Evolutionary conservation across 2,797 vertebrate species (phyloP), one percentile per base, ranked within the genome.

Genomic region (Caiman crocodilus): DNA sequence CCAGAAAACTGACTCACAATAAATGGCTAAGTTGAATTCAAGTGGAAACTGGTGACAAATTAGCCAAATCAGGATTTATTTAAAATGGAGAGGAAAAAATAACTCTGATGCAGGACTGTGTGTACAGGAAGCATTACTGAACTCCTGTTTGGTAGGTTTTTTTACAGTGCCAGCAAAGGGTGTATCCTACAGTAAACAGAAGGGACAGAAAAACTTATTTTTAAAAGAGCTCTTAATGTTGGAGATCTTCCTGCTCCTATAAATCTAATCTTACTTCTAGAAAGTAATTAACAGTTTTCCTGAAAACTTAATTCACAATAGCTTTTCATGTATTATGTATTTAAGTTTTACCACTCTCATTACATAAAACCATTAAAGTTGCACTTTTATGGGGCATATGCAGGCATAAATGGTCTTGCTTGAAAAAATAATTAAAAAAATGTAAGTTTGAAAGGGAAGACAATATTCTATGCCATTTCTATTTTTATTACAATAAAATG

Each of bases 11-110:
- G 84, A 23, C 56, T 85, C n/a, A 75, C 88, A 87, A 42, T 73
- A 73, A 50, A 90, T 75, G 57, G 57, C 35, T 63, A 79, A 16
- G n/a, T 2, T 9, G 79, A 88, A 91, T 35, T 73, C n/a, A 73
- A 7, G 83, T 87, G 75, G 75, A 82, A 77, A 85, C 86, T 79
- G 89, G 25, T 81, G 71, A 61, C 89, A 57, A 90, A 89, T 86
- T 15, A 60, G n/a, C 79, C 57, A 79, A 73, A 64, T 82, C 2
- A 17, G 50, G 75, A 17, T n/a, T 67, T 82, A 1, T 82, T 89
- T 76, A 77, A 63, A 79, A 75, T 28, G 6, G 69, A 78, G 60
- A 59, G 84, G 67, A 85, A 61, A 90, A 73, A 73, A 32, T 65
- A 50, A 9, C 74, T 15, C 20, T 17, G 4, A 21, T 75, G 7